phyloP scores from a whole-genome alignment of 2,113 vertebrate genomes.

The Centropristis striata region DNA sequence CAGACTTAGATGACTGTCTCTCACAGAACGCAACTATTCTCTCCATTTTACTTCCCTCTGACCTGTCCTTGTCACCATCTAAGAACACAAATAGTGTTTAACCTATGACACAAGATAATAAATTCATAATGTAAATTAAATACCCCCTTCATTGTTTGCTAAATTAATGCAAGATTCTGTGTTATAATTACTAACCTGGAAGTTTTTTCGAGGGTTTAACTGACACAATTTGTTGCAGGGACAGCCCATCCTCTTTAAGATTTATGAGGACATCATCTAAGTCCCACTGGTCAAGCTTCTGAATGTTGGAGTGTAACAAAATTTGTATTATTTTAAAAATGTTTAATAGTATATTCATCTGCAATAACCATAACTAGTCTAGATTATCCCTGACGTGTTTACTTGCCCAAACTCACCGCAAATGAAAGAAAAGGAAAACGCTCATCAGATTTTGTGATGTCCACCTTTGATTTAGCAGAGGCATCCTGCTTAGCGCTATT shows the following conservation, averaged over 20 bases:
- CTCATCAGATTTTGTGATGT: background rate
- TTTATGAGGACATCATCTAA: slow-evolving; percentile 76
- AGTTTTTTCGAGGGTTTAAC: slow-evolving; percentile 11
- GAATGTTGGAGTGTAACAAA: slow-evolving; percentile 56
- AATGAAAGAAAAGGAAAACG: slow-evolving; percentile 46
- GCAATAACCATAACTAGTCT: background rate
- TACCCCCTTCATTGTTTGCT: background rate
- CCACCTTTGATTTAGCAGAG: background rate
- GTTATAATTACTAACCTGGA: slow-evolving; percentile 17
- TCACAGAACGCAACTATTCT: slow-evolving; percentile 54
- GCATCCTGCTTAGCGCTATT: background rate
- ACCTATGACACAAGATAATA: background rate
- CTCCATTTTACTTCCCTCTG: slow-evolving; percentile 51
- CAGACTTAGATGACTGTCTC: slow-evolving; percentile 22
- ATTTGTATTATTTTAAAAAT: background rate
- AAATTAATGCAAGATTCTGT: background rate
- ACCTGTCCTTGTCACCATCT: slow-evolving; percentile 33
- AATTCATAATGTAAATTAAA: background rate
- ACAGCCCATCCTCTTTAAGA: slow-evolving; percentile 51
- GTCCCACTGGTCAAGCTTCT: slow-evolving; percentile 83
- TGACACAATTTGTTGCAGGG: background rate
- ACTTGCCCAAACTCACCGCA: slow-evolving; percentile 42
- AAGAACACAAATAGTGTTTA: background rate
- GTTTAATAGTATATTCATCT: background rate
- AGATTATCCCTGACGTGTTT: background rate